Evolutionary conservation across 2,113 vertebrate genomes (phyloP), one percentile per base, ranked within the genome.

Genomic region (Planiliza haematocheilus): DNA sequence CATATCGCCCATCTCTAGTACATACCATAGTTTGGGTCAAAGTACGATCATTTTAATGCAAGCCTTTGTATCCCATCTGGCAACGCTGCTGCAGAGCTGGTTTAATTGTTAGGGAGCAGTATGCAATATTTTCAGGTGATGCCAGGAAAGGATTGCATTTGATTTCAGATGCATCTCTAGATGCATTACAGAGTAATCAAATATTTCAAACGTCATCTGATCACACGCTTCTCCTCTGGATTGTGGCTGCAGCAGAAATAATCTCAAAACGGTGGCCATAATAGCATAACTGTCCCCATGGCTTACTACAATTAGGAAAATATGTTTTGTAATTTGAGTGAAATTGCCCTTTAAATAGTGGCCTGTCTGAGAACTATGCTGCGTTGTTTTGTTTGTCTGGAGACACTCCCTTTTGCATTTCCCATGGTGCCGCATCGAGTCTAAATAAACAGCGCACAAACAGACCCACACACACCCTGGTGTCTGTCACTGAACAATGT

Each of bases 401-500:
- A 43, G 79, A 70, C 65, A 87, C 72, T 86, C 80, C 74, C 64
- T 74, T 38, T 83, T 77, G 79, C 79, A 83, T 88, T 88, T 88
- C 85, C 77, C 88, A 89, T 81, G 74, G 71, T 63, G 77, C 84
- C 60, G 74, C 77, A 68, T 34, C 10, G 42, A 76, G 70, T 58
- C 79, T 82, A 79, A 78, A 86, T 42, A 90, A 88, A 88, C 79
- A 72, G 48, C 75, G 50, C 58, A 79, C 79, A 87, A 79, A 90
- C 74, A 89, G 46, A 59, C 34, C 73, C 48, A 72, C 73, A 82
- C 88, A 87, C 81, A 82, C 75, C 83, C 86, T 61, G 70, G 46
- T 72, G 58, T 71, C 85, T 88, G 81, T 89, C 88, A 88, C 80
- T 87, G 41, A 89, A 91, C 89, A 77, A 66, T 90, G 85, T 90